phyloP scores from a whole-genome alignment of 2,888 invertebrate genomes.

The Lycia hirtaria region DNA sequence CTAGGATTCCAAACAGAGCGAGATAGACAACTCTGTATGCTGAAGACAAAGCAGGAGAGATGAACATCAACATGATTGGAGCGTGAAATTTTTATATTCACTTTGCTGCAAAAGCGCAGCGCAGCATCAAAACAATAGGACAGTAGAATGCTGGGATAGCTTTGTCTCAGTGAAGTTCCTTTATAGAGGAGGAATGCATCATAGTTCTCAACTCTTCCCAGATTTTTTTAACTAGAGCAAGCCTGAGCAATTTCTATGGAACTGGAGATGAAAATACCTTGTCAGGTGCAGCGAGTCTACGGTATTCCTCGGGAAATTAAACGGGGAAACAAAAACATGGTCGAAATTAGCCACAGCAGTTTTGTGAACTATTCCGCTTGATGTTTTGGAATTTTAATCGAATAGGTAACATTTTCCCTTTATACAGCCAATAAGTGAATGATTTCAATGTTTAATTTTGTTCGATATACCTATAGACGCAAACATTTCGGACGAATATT shows the following conservation, averaged over 20 bases:
- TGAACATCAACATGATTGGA: conserved; percentile 77
- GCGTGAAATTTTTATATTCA: conserved; percentile 80
- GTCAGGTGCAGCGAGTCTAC: neutral
- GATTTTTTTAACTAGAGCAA: conserved; percentile 2
- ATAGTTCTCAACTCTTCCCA: conserved; percentile 12
- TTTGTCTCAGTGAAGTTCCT: conserved; percentile 21
- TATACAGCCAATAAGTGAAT: neutral
- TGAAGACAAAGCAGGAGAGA: conserved; percentile 54
- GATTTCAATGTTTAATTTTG: neutral
- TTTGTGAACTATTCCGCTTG: neutral
- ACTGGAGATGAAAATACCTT: conserved; percentile 17
- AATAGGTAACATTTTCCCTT: neutral
- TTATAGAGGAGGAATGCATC: conserved; percentile 1
- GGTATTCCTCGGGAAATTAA: neutral
- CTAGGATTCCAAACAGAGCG: conserved; percentile 74
- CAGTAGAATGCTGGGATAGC: conserved; percentile 21
- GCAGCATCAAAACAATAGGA: conserved; percentile 67
- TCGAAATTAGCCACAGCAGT: neutral
- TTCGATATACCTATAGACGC: no score
- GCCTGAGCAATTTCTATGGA: conserved; percentile 13
- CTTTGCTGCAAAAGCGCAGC: conserved; percentile 76
- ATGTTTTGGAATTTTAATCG: conserved; percentile 5
- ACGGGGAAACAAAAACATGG: neutral
- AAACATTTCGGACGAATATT: no score
- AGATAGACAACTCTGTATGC: conserved; percentile 46